Conservation (phyloP, 2,113 vertebrate genomes). For the Eidolon helvum region DNA sequence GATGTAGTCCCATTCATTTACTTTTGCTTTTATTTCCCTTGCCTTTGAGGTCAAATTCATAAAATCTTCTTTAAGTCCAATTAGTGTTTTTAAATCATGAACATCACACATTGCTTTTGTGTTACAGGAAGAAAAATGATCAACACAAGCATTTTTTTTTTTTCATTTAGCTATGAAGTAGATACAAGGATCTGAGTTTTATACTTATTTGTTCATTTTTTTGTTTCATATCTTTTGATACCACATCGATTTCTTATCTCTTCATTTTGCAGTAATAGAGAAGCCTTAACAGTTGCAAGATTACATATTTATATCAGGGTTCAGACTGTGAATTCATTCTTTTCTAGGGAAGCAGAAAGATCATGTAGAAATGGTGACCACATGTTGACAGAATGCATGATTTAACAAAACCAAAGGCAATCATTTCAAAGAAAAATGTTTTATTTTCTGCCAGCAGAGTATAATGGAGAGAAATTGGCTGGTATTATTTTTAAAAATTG, state of each 20-base stretch:
- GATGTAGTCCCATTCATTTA: too few species aligned
- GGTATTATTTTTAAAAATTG: conserved; percentile 93
- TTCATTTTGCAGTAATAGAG: conserved; percentile 76
- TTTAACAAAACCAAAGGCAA: conserved; percentile 90
- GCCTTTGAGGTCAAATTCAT: too few species aligned
- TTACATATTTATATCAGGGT: conserved; percentile 84
- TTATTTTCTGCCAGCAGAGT: conserved; percentile 91
- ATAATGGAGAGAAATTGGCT: conserved; percentile 92
- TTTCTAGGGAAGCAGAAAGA: conserved; percentile 84
- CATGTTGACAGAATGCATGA: conserved; percentile 89
- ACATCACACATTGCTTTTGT: conserved; percentile 21
- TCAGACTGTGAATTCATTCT: conserved; percentile 84
- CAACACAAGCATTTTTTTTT: conserved; percentile 26
- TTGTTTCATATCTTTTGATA: conserved; percentile 67
- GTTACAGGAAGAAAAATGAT: neutral
- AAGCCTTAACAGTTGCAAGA: conserved; percentile 78
- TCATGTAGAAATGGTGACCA: conserved; percentile 88
- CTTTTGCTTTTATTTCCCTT: too few species aligned
- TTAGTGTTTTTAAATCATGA: conserved; percentile 75
- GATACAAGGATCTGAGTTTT: conserved; percentile 61
- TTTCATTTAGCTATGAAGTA: neutral
- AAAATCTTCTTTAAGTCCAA: too few species aligned
- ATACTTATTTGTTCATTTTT: conserved; percentile 49
- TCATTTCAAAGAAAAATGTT: conserved; percentile 90
- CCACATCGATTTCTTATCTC: conserved; percentile 70